Evolutionary conservation across 2,888 invertebrate genomes (phyloP).

Genomic region (Nephrotoma appendiculata): DNA sequence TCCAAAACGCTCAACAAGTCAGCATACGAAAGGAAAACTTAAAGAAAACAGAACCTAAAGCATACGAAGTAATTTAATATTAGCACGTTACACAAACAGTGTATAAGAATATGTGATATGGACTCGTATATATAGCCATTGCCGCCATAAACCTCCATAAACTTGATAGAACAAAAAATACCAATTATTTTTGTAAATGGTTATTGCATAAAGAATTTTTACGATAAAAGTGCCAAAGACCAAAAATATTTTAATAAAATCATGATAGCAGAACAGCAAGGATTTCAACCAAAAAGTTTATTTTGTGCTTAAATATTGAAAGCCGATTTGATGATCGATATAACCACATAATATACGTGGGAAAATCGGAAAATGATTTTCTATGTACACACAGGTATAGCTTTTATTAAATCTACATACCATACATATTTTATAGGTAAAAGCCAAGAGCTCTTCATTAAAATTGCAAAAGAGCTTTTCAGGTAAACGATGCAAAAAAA

Average conservation of each 20-base stretch:
- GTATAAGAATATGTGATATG: no score
- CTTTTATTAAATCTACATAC: not conserved
- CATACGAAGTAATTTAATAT: no score
- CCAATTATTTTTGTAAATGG: no score
- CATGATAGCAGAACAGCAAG: not conserved
- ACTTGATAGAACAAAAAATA: no score
- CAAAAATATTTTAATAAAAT: not conserved
- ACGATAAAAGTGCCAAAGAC: not conserved
- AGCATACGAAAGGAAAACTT: no score
- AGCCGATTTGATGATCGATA: not conserved
- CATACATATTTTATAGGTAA: not conserved
- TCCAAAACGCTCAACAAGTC: no score
- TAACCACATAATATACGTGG: not conserved
- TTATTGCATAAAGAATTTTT: no score
- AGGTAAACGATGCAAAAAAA: not conserved
- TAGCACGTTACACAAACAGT: no score
- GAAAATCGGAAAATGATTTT: not conserved
- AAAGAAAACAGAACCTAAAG: no score
- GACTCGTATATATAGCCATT: no score
- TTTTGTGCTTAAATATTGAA: not conserved
- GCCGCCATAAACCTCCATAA: no score
- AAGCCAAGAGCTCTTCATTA: not conserved
- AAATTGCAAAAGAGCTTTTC: not conserved
- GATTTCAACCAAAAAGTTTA: not conserved
- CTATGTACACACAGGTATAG: not conserved